Percentiles rank a stretch among this genome's conserved stretches.
These are phyloP conservation scores for Ceyx erithaca DNA, from an alignment of 2,797 vertebrate species.

Conservation along the genomic window DNA sequence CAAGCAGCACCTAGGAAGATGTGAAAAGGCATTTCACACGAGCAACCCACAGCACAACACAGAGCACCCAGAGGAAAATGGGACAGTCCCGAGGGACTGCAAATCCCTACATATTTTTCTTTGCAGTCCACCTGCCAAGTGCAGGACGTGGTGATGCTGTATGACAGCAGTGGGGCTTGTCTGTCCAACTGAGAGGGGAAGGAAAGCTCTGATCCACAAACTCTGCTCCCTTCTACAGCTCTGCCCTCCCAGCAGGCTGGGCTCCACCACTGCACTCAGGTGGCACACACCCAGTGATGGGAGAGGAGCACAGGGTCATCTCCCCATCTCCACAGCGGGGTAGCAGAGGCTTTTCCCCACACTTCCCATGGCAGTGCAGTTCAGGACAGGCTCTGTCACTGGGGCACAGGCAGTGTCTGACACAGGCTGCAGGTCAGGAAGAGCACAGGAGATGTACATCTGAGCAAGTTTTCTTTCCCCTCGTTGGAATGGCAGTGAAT, in stretches of 20 bases:
- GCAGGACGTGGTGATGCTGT: not conserved
- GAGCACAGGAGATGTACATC: not conserved
- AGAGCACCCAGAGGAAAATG: not conserved
- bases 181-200: not conserved
- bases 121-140: not conserved
- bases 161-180: not conserved
- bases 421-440: not conserved
- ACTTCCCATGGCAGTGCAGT: not conserved
- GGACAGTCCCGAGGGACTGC: not conserved
- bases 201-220: not conserved
- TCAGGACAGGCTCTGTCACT: not conserved
- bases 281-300: fast-evolving
- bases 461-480: constrained; percentile 43
- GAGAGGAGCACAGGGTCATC: not conserved
- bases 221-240: not conserved
- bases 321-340: fast-evolving
- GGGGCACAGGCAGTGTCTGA: not conserved
- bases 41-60: not conserved
- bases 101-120: not conserved
- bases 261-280: not conserved
- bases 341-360: not conserved
- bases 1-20: not conserved
- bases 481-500: constrained; percentile 46
- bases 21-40: not conserved
- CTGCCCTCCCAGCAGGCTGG: not conserved